Evolutionary conservation across 2,113 vertebrate genomes (phyloP).

Genomic region (Mesitornis unicolor): DNA sequence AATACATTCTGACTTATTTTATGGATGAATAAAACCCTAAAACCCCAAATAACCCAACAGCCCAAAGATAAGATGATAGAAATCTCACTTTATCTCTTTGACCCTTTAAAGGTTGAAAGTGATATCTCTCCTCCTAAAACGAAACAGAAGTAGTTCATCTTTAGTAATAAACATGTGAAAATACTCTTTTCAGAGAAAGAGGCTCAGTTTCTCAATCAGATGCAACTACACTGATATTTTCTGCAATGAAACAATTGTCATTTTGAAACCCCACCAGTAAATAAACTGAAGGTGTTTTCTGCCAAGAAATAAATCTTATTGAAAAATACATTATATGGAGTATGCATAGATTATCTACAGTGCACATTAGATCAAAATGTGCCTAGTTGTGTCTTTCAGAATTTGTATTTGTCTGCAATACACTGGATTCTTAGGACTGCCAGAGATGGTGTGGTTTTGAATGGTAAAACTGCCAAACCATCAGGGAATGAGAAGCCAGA

Average conservation of each 20-base stretch:
- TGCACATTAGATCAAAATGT: background rate
- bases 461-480: background rate
- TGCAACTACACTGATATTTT: background rate
- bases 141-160: background rate
- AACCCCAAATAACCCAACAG: background rate
- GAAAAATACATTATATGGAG: background rate
- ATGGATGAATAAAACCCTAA: background rate
- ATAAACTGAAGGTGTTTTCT: background rate
- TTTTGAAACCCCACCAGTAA: background rate
- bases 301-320: background rate
- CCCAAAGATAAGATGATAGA: background rate
- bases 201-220: background rate
- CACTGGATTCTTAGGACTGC: background rate
- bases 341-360: background rate
- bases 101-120: background rate
- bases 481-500: background rate
- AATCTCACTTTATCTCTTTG: background rate
- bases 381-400: background rate
- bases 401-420: background rate
- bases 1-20: background rate
- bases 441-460: background rate
- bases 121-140: background rate
- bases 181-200: background rate
- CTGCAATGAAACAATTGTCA: background rate
- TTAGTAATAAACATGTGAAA: background rate